Evolutionary conservation across 64 coral and sea anemone species (phyloP).

Genomic region (Pachyseris speciosa): DNA sequence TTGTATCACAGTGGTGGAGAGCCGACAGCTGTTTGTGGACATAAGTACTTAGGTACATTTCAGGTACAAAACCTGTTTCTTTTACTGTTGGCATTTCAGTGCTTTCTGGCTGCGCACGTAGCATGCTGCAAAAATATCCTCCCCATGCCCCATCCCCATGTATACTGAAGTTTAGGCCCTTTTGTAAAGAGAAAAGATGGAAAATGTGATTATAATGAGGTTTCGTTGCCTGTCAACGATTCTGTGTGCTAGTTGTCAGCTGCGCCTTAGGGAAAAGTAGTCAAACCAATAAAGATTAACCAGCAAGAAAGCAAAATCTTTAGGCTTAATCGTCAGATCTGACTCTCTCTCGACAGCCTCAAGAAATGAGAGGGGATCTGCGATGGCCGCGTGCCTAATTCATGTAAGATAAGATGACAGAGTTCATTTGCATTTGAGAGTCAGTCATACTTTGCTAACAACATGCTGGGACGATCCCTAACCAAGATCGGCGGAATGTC

Average conservation of each 20-base stretch:
- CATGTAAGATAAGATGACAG: too few species aligned
- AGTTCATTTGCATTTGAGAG: too few species aligned
- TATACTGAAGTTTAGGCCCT: slow-evolving; percentile 83
- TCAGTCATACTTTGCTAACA: too few species aligned
- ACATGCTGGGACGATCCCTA: too few species aligned
- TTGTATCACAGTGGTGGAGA: slow-evolving; percentile 72
- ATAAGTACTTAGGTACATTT: slow-evolving; percentile 61
- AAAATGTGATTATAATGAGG: not conserved
- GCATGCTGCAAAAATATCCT: slow-evolving; percentile 83
- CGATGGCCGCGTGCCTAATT: too few species aligned
- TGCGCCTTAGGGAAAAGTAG: too few species aligned
- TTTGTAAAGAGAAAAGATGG: not conserved
- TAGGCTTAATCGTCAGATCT: too few species aligned
- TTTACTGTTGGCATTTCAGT: not conserved
- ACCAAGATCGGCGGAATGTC: too few species aligned
- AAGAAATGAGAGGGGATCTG: too few species aligned
- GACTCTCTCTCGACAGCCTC: too few species aligned
- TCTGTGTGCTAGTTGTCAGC: not conserved
- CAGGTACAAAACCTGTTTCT: slow-evolving; percentile 56
- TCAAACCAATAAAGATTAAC: too few species aligned
- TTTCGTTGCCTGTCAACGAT: not conserved
- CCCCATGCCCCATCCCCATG: slow-evolving; percentile 89
- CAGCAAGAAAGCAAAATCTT: too few species aligned
- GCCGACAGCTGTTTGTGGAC: slow-evolving; percentile 51
- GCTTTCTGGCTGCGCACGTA: slow-evolving; percentile 24